Conservation (phyloP, 2,113 vertebrate genomes). For the Peucedramus taeniatus region DNA sequence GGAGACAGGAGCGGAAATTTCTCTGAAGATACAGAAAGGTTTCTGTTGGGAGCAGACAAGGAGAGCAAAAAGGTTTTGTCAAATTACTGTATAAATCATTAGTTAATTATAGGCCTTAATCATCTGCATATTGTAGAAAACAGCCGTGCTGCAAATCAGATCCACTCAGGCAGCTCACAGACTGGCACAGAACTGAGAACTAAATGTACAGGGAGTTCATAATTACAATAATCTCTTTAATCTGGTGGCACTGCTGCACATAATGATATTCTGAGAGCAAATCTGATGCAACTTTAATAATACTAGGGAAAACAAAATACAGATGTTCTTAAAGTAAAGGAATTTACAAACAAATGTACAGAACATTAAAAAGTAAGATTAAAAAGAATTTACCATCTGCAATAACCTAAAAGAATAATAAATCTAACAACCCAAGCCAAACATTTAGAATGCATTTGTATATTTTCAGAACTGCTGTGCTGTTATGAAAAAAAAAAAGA, state of each 20-base stretch:
- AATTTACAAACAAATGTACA: not conserved
- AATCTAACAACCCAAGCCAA: not conserved
- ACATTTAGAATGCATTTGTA: not conserved
- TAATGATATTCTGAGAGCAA: not conserved
- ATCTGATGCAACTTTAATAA: not conserved
- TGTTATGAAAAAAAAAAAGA: not conserved
- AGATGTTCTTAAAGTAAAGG: not conserved
- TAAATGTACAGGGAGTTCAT: not conserved
- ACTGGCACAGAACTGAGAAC: not conserved
- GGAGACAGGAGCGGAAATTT: not conserved
- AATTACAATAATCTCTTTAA: not conserved
- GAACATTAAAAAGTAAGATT: not conserved
- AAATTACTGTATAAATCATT: not conserved
- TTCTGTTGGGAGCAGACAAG: not conserved
- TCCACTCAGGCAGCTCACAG: not conserved
- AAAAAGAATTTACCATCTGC: not conserved
- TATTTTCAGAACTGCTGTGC: not conserved
- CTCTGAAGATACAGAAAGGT: not conserved
- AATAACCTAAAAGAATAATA: not conserved
- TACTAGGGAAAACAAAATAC: not conserved
- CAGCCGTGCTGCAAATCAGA: not conserved
- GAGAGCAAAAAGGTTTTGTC: not conserved
- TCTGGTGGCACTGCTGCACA: not conserved
- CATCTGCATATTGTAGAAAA: conserved; percentile 1
- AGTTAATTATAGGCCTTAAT: conserved; percentile 8